Percentiles rank a stretch among this genome's conserved stretches.
phyloP scores from a whole-genome alignment of 2,888 invertebrate genomes.

The Tenthredo amoena region DNA sequence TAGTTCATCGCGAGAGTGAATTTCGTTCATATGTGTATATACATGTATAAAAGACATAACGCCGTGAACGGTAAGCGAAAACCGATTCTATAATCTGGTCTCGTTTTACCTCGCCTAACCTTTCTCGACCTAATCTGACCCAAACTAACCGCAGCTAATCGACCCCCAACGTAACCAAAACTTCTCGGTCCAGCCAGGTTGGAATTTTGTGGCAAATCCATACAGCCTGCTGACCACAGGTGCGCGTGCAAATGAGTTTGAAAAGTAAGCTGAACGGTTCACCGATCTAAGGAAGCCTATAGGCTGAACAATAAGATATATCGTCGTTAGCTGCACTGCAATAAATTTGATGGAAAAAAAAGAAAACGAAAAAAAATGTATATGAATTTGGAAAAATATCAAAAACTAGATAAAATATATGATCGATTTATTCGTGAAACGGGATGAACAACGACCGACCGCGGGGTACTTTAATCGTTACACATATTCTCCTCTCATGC shows the following conservation, averaged over 20 bases:
- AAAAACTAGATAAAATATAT: neutral
- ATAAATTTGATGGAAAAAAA: too few species aligned
- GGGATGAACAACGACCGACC: neutral
- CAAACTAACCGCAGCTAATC: conserved; percentile 43
- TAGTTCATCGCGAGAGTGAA: neutral
- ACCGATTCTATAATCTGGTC: conserved; percentile 27
- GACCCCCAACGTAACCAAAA: conserved; percentile 25
- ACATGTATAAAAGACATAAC: neutral
- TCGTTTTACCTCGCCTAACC: conserved; percentile 12
- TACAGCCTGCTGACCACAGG: conserved; percentile 29
- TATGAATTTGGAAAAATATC: neutral
- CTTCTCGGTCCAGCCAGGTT: conserved; percentile 17
- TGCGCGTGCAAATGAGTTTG: conserved; percentile 43
- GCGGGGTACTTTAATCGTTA: conserved; percentile 1
- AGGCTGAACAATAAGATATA: neutral
- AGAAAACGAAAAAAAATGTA: too few species aligned
- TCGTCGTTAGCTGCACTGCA: too few species aligned
- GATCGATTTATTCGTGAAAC: neutral
- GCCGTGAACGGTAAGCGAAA: neutral
- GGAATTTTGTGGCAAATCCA: conserved; percentile 34
- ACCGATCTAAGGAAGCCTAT: neutral
- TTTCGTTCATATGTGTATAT: neutral
- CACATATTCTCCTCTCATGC: neutral
- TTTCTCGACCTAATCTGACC: conserved; percentile 33
- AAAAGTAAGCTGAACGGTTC: conserved; percentile 28